Percentiles rank a stretch among this genome's conserved stretches.
Conservation (phyloP, 1,140 invertebrate species). For the Vanessa tameamea region DNA sequence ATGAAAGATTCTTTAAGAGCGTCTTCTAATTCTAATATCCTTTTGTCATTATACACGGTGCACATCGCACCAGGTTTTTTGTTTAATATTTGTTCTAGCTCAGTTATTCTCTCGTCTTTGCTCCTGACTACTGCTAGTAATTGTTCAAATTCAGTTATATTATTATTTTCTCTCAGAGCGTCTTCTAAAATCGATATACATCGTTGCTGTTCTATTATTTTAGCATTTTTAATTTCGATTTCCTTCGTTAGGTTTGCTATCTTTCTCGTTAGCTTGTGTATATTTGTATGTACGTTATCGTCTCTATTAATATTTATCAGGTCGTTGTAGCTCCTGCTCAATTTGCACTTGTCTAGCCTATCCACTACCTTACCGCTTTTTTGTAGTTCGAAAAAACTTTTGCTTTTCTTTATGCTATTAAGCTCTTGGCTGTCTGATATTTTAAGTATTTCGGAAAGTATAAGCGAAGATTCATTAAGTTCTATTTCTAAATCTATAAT, state of each 20-base stretch:
- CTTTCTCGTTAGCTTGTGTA: constrained; percentile 67
- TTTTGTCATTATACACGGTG: constrained; percentile 67
- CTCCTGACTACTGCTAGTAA: constrained; percentile 78
- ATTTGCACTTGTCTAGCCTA: constrained; percentile 70
- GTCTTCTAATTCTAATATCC: constrained; percentile 90
- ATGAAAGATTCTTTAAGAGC: constrained; percentile 86
- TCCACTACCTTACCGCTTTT: constrained; percentile 78
- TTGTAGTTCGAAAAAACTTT: constrained; percentile 73
- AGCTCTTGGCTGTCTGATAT: constrained; percentile 68
- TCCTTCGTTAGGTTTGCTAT: constrained; percentile 76
- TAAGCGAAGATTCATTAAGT: constrained; percentile 72
- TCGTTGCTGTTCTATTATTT: constrained; percentile 81
- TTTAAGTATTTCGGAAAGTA: constrained; percentile 72
- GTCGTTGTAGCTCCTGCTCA: constrained; percentile 68
- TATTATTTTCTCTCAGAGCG: constrained; percentile 79
- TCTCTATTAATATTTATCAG: constrained; percentile 53
- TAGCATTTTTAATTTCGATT: constrained; percentile 77
- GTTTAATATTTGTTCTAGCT: constrained; percentile 79
- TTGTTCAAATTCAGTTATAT: constrained; percentile 81
- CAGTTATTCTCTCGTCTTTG: constrained; percentile 78
- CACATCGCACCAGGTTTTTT: constrained; percentile 71
- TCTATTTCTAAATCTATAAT: constrained; percentile 76
- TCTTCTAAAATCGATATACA: constrained; percentile 81
- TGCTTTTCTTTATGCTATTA: constrained; percentile 66
- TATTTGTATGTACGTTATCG: constrained; percentile 48